Evolutionary conservation across 2,888 invertebrate species (phyloP).

Genomic region (Dasypolia templi): DNA sequence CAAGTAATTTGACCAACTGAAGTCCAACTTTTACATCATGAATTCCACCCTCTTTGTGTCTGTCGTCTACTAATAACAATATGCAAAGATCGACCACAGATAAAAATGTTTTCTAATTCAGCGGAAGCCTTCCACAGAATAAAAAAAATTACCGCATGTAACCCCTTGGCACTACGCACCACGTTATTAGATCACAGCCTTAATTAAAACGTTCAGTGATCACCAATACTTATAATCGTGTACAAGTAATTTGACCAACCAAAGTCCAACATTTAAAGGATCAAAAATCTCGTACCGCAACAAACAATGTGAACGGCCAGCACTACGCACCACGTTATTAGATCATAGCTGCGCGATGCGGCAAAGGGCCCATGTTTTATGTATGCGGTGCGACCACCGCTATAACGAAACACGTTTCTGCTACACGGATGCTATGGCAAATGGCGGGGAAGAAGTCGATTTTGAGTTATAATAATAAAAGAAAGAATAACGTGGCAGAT

Average conservation of each 20-base stretch:
- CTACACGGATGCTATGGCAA: constrained; percentile 53
- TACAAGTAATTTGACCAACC: neutral
- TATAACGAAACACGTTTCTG: constrained; percentile 63
- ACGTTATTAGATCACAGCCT: too few relatives aligned
- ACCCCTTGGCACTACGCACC: too few relatives aligned
- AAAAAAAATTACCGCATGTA: too few relatives aligned
- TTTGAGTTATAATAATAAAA: constrained; percentile 36
- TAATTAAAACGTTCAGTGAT: too few relatives aligned
- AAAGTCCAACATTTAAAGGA: neutral
- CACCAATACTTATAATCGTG: too few relatives aligned
- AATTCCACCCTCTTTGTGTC: too few relatives aligned
- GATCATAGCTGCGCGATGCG: constrained; percentile 85
- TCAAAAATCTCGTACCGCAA: constrained; percentile 59
- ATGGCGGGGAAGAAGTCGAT: constrained; percentile 31
- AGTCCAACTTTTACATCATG: too few relatives aligned
- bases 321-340: constrained; percentile 85
- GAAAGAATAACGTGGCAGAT: neutral
- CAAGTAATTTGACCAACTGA: too few relatives aligned
- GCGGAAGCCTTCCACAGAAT: too few relatives aligned
- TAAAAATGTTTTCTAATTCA: too few relatives aligned
- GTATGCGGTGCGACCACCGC: constrained; percentile 76
- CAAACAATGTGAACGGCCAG: constrained; percentile 60
- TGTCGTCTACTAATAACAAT: too few relatives aligned
- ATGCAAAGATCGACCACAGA: too few relatives aligned
- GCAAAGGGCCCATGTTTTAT: constrained; percentile 86